Percentiles rank a stretch among this genome's conserved stretches.
These are phyloP conservation scores for Tragelaphus scriptus DNA, from an alignment of 2,113 vertebrate species.

Conservation along the genomic window DNA sequence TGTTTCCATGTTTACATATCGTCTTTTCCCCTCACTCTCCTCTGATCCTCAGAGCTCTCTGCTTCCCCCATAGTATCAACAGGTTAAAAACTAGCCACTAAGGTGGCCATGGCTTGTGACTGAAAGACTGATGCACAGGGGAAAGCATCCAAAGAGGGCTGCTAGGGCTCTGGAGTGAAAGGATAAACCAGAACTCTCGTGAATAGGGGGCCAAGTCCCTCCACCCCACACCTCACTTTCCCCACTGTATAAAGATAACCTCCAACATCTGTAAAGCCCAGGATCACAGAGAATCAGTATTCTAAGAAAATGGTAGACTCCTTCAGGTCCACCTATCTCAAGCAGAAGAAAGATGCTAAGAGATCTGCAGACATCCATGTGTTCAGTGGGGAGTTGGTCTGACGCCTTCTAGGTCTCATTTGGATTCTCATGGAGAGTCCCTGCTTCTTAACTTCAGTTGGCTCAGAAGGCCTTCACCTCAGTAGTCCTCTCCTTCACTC, in stretches of 20 bases:
- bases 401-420: neutral
- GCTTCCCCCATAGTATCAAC: neutral
- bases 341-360: neutral
- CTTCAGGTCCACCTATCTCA: neutral
- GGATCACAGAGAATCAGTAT: neutral
- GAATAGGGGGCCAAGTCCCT: neutral
- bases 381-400: rapidly evolving
- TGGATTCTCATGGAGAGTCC: neutral
- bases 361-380: rapidly evolving
- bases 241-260: neutral
- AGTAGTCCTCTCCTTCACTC: neutral
- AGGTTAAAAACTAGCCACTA: neutral
- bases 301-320: neutral
- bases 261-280: neutral
- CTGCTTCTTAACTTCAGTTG: neutral
- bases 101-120: neutral
- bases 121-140: neutral
- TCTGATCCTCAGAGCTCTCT: neutral
- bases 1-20: neutral
- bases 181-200: neutral
- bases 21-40: neutral
- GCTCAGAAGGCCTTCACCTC: neutral
- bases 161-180: neutral
- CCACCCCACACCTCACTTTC: neutral
- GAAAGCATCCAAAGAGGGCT: neutral